Percentiles rank a stretch among this genome's conserved stretches.
Evolutionary conservation across 2,888 invertebrate genomes (phyloP).

Genomic region (Schizaphis graminum): DNA sequence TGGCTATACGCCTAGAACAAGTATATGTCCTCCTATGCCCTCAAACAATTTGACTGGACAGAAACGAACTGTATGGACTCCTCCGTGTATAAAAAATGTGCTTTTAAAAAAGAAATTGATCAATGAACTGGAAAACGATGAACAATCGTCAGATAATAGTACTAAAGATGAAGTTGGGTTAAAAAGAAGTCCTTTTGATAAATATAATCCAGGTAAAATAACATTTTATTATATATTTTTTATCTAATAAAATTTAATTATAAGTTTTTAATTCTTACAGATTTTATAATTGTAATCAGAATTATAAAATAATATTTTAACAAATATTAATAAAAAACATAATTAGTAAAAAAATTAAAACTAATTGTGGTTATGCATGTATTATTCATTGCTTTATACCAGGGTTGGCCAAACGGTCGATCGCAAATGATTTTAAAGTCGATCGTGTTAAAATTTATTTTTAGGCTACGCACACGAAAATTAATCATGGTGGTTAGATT

Average conservation of each 20-base stretch:
- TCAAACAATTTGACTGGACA: background rate
- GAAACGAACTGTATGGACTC: background rate
- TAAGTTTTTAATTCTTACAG: background rate
- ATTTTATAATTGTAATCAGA: too few species aligned
- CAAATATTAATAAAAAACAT: too few species aligned
- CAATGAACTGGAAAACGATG: background rate
- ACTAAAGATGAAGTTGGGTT: background rate
- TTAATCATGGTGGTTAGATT: too few species aligned
- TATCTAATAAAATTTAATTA: too few species aligned
- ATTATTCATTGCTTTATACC: too few species aligned
- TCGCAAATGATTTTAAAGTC: too few species aligned
- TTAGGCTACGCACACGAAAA: too few species aligned
- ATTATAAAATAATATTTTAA: too few species aligned
- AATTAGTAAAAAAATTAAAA: too few species aligned
- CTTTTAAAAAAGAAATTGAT: slow-evolving; percentile 32
- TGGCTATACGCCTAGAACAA: background rate
- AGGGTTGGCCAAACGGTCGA: too few species aligned
- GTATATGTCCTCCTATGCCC: background rate
- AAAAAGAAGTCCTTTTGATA: slow-evolving; percentile 30
- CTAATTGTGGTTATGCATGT: too few species aligned
- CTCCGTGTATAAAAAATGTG: slow-evolving; percentile 48
- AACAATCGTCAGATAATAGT: background rate
- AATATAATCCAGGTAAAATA: slow-evolving; percentile 1
- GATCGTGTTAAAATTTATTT: too few species aligned
- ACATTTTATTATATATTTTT: background rate